Base-by-base conservation (phyloP, 2,113 vertebrate genomes). In the Chamaea fasciata region DNA sequence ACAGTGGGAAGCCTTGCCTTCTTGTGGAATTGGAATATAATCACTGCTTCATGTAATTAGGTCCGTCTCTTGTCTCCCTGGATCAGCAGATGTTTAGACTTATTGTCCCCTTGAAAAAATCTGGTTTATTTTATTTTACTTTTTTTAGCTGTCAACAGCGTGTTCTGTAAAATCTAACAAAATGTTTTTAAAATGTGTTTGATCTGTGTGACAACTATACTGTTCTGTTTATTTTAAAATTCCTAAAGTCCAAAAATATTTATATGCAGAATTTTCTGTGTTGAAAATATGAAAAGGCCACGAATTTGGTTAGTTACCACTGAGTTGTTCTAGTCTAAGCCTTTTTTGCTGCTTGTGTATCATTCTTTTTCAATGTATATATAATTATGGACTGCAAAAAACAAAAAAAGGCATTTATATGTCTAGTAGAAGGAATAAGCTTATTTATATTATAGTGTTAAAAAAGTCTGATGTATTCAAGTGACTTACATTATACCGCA, bases 381-480 rank as follows among this genome's bases (percentile, higher is more conserved):
- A 95, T 94, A 95, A 97, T 95, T 95, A 97, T 96, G 96, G 97
- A 97, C 96, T 97, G 95, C 82, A 94, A 94, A 91, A 90, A 77
- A 79, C 64, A 79, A 79, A 91, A 94, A 96, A 95, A 92, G 94
- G 83, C 96, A 96, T 97, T 95, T 95, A 88, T 93, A 96, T 97
- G 96, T 96, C 97, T 95, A 76, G 96, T 97, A 97, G 97, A 97
- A 97, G 96, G 97, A 97, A 97, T 97, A 96, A 97, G 96, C 94
- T 97, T 97, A 97, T 97, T 97, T 97, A 97, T 97, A 97, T 96
- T 94, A 96, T 97, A 96, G 95, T 95, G 82, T 96, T 71, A 92
- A 94, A 92, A 84, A 91, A 62, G 78, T 91, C 93, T 95, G 93
- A 95, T 96, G 93, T 97, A 96, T 95, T 91, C 87, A 74, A 96